phyloP scores from a whole-genome alignment of 2,888 invertebrate genomes.

The Pseudococcus longispinus region DNA sequence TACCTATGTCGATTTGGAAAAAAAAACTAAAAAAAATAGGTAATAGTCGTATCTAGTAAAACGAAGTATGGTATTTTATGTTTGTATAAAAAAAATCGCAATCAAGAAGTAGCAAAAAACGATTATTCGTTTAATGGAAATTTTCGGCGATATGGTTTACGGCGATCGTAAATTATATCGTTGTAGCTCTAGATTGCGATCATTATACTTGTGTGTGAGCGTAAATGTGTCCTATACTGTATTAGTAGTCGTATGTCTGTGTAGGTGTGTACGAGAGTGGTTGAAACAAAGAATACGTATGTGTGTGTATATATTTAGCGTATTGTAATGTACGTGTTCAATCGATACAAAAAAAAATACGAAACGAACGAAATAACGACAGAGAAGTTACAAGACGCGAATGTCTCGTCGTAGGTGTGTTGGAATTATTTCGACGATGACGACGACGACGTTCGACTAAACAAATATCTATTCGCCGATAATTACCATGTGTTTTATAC shows the following conservation, averaged over 20 bases:
- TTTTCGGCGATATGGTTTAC: not conserved
- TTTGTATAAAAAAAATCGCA: slow-evolving; percentile 3
- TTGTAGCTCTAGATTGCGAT: not conserved
- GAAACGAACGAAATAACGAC: not conserved
- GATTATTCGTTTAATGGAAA: not conserved
- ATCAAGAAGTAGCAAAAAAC: not conserved
- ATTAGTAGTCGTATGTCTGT: not conserved
- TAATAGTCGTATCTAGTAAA: slow-evolving; percentile 2
- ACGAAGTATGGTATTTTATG: not conserved
- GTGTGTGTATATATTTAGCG: not conserved
- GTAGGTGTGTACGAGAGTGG: not conserved
- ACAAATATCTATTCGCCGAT: slow-evolving; percentile 8
- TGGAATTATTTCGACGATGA: not conserved
- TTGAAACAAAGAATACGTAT: not conserved
- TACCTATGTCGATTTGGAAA: not conserved
- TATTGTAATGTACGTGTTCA: slow-evolving; percentile 6
- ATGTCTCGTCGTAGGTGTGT: not conserved
- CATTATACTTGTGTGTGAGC: not conserved
- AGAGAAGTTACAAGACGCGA: not conserved
- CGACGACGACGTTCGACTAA: not conserved
- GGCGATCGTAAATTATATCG: not conserved
- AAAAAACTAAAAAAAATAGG: not conserved
- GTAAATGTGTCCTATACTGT: not conserved
- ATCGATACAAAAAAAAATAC: not conserved
- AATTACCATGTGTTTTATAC: slow-evolving; percentile 42